These are phyloP conservation scores for Cacatua alba DNA, from an alignment of 2,113 vertebrate genomes.

Conservation along the genomic window DNA sequence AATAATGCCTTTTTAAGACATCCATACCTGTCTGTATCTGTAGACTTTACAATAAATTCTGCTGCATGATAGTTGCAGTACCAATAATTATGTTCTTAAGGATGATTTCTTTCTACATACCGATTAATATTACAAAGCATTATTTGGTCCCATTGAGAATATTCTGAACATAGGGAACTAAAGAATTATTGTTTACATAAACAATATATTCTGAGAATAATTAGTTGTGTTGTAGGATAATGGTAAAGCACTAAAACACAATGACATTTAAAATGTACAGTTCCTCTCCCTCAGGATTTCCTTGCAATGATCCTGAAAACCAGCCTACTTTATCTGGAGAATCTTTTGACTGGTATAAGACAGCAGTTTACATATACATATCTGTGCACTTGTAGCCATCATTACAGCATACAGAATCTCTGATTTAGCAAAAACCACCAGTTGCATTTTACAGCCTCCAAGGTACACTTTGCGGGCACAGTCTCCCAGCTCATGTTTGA, in stretches of 20 bases:
- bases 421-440: not conserved
- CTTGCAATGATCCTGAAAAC: not conserved
- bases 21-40: not conserved
- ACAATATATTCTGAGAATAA: not conserved
- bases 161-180: not conserved
- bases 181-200: not conserved
- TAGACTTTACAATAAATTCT: not conserved
- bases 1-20: not conserved
- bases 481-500: not conserved
- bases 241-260: not conserved
- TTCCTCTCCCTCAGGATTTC: not conserved
- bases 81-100: not conserved
- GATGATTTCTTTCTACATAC: not conserved
- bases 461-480: not conserved
- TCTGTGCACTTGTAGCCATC: not conserved
- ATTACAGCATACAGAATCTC: not conserved
- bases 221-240: not conserved
- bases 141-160: not conserved
- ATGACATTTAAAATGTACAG: not conserved
- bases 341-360: not conserved
- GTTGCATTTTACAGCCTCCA: not conserved
- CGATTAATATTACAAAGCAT: not conserved
- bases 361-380: not conserved
- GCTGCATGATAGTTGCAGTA: not conserved
- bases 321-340: not conserved